These are phyloP conservation scores for Cyphomyrmex costatus DNA, from an alignment of 1,140 invertebrate genomes.

Conservation along the genomic window DNA sequence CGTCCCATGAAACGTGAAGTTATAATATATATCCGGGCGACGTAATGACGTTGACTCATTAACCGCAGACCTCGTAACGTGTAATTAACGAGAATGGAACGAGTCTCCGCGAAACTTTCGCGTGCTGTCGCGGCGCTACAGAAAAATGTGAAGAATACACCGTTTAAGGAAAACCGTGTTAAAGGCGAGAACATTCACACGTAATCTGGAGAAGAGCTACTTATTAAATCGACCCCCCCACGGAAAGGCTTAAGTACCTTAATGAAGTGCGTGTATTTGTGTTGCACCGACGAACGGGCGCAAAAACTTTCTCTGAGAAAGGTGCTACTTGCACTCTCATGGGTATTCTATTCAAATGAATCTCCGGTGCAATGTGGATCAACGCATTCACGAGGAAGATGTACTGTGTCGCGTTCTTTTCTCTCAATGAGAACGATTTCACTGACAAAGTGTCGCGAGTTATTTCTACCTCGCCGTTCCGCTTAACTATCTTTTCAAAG, in stretches of 20 bases:
- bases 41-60: conserved; percentile 37
- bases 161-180: neutral
- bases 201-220: neutral
- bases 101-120: neutral
- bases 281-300: conserved; percentile 23
- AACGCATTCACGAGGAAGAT: conserved; percentile 65
- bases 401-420: neutral
- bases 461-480: neutral
- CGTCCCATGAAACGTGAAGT: neutral
- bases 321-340: conserved; percentile 83
- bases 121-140: neutral
- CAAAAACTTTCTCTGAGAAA: conserved; percentile 77
- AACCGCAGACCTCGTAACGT: neutral
- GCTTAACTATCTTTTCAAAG: neutral
- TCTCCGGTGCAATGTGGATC: conserved; percentile 68
- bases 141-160: neutral
- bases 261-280: conserved; percentile 42
- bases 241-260: neutral
- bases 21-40: neutral
- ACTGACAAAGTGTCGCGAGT: conserved; percentile 36
- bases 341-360: conserved; percentile 81
- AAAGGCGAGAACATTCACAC: neutral
- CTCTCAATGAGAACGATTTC: conserved; percentile 45
- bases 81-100: conserved; percentile 37
- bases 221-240: neutral